A percentile compares a stretch with the other conserved stretches of the same genome.
Evolutionary conservation across 2,888 invertebrate genomes (phyloP).

Genomic region (Polydrusus tereticollis): DNA sequence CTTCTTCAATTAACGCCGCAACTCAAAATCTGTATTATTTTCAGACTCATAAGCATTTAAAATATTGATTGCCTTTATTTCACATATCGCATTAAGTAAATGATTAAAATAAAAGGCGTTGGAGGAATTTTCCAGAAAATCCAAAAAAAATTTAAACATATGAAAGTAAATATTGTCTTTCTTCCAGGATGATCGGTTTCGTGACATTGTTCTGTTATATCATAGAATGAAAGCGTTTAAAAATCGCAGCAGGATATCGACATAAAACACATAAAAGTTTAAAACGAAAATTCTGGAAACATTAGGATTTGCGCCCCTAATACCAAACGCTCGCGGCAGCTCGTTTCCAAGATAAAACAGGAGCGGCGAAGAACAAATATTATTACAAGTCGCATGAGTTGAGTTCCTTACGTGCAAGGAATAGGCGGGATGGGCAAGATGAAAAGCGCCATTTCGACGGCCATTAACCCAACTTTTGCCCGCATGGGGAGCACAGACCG

Average conservation of each 20-base stretch:
- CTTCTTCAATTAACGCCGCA: too few species aligned
- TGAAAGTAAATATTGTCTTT: too few species aligned
- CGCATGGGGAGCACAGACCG: constrained; percentile 70
- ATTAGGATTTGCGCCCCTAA: constrained; percentile 46
- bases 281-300: constrained; percentile 40
- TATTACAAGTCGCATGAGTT: constrained; percentile 68
- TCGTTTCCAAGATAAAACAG: constrained; percentile 46
- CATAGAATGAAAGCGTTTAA: constrained; percentile 12
- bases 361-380: constrained; percentile 64
- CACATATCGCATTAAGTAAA: too few species aligned
- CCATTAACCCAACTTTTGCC: constrained; percentile 78
- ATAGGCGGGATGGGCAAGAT: constrained; percentile 70
- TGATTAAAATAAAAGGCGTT: too few species aligned
- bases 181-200: too few species aligned
- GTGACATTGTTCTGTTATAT: background rate
- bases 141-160: too few species aligned
- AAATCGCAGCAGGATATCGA: constrained; percentile 30
- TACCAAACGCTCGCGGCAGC: constrained; percentile 39
- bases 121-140: too few species aligned
- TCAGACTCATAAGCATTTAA: too few species aligned
- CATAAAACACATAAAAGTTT: constrained; percentile 41
- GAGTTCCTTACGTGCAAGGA: constrained; percentile 68
- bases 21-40: too few species aligned
- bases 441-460: constrained; percentile 80
- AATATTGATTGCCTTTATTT: too few species aligned